phyloP scores from a whole-genome alignment of 2,888 invertebrate genomes.

The Lithophane leautieri region DNA sequence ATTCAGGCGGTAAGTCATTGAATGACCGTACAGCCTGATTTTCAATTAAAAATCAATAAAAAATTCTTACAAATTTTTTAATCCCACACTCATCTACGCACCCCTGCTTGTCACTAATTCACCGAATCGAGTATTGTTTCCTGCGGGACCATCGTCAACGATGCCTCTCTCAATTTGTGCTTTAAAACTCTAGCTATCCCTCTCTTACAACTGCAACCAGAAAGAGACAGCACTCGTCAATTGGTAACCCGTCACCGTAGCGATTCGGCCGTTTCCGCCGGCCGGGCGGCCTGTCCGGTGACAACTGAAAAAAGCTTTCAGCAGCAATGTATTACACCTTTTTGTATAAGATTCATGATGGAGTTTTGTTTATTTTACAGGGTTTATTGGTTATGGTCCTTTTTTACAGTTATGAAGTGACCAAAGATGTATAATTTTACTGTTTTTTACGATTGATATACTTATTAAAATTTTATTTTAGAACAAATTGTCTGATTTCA shows the following conservation, averaged over 20 bases:
- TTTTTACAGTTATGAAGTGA: constrained; percentile 1
- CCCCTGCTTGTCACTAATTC: constrained; percentile 87
- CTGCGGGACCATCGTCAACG: constrained; percentile 82
- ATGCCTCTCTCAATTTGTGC: constrained; percentile 85
- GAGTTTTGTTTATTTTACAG: constrained; percentile 51
- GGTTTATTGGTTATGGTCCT: constrained; percentile 36
- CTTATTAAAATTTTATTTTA: not conserved
- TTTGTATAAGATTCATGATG: constrained; percentile 64
- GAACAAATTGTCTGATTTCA: not conserved
- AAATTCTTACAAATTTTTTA: constrained; percentile 33
- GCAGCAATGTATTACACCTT: constrained; percentile 68
- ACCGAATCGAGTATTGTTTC: constrained; percentile 89
- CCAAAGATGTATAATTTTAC: not conserved
- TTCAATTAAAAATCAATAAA: constrained; percentile 30
- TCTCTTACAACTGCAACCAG: constrained; percentile 62
- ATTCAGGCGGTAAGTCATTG: not conserved
- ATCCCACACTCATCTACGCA: constrained; percentile 72
- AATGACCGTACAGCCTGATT: too few species aligned
- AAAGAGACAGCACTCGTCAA: constrained; percentile 72
- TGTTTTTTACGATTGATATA: not conserved
- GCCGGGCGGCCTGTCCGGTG: constrained; percentile 79
- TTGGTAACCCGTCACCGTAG: constrained; percentile 70
- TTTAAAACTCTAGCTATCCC: constrained; percentile 77
- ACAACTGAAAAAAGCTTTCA: constrained; percentile 84
- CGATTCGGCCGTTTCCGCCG: constrained; percentile 76